phyloP scores from a whole-genome alignment of 2,113 vertebrate genomes.

The Canis aureus region DNA sequence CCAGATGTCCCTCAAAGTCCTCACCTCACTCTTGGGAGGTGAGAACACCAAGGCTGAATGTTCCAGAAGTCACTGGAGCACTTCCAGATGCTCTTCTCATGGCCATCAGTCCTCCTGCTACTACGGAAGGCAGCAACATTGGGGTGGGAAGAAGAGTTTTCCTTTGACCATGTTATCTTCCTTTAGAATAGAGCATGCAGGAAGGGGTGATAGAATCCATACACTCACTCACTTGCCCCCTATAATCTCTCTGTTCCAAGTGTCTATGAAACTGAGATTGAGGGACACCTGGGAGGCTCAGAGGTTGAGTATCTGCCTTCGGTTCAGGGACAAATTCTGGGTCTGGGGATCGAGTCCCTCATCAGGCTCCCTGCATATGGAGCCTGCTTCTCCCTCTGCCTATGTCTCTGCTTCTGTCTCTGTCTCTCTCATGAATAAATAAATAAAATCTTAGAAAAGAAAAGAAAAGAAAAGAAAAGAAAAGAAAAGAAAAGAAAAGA shows the following conservation, averaged over 20 bases:
- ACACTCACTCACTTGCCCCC: neutral
- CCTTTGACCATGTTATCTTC: neutral
- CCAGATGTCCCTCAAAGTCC: slow-evolving; percentile 9
- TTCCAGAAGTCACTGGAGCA: slow-evolving; percentile 45
- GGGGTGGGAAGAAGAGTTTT: neutral
- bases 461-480: too few relatives aligned
- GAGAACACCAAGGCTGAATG: neutral
- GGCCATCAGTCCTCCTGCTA: neutral
- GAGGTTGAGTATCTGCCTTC: too few relatives aligned
- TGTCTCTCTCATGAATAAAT: too few relatives aligned
- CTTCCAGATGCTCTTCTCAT: neutral
- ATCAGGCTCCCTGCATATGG: too few relatives aligned
- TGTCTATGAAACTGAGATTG: neutral
- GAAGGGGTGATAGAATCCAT: neutral
- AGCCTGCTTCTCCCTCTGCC: too few relatives aligned
- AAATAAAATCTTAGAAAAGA: too few relatives aligned
- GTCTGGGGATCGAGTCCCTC: too few relatives aligned
- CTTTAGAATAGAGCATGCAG: neutral
- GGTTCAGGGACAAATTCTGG: too few relatives aligned
- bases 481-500: too few relatives aligned
- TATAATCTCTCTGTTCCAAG: neutral
- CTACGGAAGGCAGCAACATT: neutral
- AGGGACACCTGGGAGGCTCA: too few relatives aligned
- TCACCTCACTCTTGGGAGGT: slow-evolving; percentile 52
- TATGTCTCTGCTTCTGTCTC: too few relatives aligned